Percentiles rank a stretch among this genome's conserved stretches.
Conservation (phyloP, 2,888 invertebrate species). For the Nemurella pictetii region DNA sequence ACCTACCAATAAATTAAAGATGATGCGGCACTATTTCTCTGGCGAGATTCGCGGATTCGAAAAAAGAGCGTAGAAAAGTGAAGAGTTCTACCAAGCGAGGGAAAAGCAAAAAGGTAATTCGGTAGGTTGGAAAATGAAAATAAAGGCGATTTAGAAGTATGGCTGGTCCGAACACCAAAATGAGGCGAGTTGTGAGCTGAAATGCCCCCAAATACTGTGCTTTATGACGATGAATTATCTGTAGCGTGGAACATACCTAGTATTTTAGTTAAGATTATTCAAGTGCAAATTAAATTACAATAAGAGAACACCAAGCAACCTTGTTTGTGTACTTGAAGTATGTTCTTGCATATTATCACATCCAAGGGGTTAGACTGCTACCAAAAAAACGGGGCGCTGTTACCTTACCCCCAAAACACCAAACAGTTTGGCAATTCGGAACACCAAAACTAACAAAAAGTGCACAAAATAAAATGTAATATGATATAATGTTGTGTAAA, state of each 20-base stretch:
- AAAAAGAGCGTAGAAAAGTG: neutral
- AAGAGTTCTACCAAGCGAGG: neutral
- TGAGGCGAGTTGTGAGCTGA: neutral
- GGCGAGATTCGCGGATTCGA: neutral
- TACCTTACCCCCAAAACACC: neutral
- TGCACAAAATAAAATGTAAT: neutral
- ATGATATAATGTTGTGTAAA: neutral
- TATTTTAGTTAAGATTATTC: too few relatives aligned
- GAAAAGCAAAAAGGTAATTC: neutral
- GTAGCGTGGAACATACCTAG: too few relatives aligned
- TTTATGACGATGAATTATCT: too few relatives aligned
- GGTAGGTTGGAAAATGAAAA: constrained; percentile 30
- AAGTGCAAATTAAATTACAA: neutral
- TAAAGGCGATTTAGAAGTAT: constrained; percentile 35
- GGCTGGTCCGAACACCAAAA: constrained; percentile 39
- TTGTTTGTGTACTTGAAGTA: neutral
- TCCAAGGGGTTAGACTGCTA: neutral
- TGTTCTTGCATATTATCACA: neutral
- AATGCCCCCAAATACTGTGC: too few relatives aligned
- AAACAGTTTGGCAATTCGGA: neutral
- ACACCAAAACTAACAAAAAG: neutral
- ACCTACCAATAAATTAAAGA: neutral
- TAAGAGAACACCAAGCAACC: too few relatives aligned
- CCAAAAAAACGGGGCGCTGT: neutral
- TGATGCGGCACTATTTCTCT: neutral